These are phyloP conservation scores for Hedya salicella DNA, from an alignment of 2,888 invertebrate genomes.

Conservation along the genomic window DNA sequence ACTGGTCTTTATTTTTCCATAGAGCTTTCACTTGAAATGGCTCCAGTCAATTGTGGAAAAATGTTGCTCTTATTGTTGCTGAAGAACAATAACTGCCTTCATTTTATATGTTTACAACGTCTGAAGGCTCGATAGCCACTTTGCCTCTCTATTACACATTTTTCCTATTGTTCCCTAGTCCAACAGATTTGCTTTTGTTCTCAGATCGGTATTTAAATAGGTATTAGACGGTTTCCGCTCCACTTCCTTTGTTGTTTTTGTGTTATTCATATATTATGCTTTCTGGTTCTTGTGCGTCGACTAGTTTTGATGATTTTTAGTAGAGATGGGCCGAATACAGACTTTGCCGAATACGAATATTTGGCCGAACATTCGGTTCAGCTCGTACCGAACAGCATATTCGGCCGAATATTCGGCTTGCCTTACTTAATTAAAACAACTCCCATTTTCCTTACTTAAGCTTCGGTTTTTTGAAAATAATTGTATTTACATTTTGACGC, in stretches of 20 bases:
- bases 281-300: slow-evolving; percentile 10
- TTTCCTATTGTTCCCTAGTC: slow-evolving; percentile 64
- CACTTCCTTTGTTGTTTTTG: slow-evolving; percentile 41
- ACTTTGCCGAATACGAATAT: too few relatives aligned
- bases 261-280: slow-evolving; percentile 36
- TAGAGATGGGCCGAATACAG: too few relatives aligned
- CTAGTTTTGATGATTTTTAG: too few relatives aligned
- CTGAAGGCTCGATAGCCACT: slow-evolving; percentile 79
- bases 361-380: too few relatives aligned
- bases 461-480: too few relatives aligned
- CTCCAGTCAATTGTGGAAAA: slow-evolving; percentile 82
- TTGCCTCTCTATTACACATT: slow-evolving; percentile 73
- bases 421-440: too few relatives aligned
- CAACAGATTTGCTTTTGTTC: slow-evolving; percentile 56
- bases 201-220: slow-evolving; percentile 42
- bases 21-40: slow-evolving; percentile 79
- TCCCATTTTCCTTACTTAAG: too few relatives aligned
- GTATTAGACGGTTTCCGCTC: slow-evolving; percentile 48
- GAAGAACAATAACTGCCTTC: slow-evolving; percentile 82
- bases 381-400: too few relatives aligned
- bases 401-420: too few relatives aligned
- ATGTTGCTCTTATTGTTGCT: slow-evolving; percentile 82
- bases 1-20: slow-evolving; percentile 78
- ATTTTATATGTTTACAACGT: slow-evolving; percentile 82
- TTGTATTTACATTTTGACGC: too few relatives aligned